These are phyloP conservation scores for Plodia interpunctella DNA, from an alignment of 1,140 invertebrate species.

Conservation along the genomic window DNA sequence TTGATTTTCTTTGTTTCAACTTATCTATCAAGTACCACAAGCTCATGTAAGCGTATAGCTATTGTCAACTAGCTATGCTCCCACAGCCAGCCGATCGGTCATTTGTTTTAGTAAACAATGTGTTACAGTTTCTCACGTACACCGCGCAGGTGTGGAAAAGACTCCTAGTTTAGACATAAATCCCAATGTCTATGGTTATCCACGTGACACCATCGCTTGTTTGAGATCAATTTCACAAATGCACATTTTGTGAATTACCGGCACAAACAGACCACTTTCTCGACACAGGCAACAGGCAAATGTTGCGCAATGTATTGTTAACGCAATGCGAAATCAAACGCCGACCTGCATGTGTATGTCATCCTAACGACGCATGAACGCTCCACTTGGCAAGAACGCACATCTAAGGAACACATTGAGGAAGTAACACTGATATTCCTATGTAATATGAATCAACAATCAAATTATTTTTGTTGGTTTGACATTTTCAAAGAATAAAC, in stretches of 20 bases:
- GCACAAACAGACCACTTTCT: constrained; percentile 6
- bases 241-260: background rate
- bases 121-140: constrained; percentile 61
- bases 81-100: constrained; percentile 12
- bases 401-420: constrained; percentile 4
- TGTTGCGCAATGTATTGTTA: constrained; percentile 8
- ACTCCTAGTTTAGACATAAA: constrained; percentile 34
- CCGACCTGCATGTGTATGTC: constrained; percentile 3
- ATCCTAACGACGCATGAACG: background rate
- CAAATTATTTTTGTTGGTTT: too few species aligned
- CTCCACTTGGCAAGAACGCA: background rate
- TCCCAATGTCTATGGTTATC: constrained; percentile 41
- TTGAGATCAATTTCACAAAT: constrained; percentile 17
- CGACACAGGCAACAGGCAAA: background rate
- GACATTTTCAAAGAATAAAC: too few species aligned
- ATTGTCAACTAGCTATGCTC: constrained; percentile 19
- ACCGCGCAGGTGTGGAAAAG: constrained; percentile 19
- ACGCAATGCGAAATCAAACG: constrained; percentile 6
- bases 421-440: constrained; percentile 17
- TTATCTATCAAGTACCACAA: constrained; percentile 4
- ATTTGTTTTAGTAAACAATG: constrained; percentile 36
- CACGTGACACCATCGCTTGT: constrained; percentile 17
- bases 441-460: too few species aligned
- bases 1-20: constrained; percentile 10
- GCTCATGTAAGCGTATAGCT: constrained; percentile 7